phyloP scores from a whole-genome alignment of 2,113 vertebrate species.

The Phrynosoma platyrhinos region DNA sequence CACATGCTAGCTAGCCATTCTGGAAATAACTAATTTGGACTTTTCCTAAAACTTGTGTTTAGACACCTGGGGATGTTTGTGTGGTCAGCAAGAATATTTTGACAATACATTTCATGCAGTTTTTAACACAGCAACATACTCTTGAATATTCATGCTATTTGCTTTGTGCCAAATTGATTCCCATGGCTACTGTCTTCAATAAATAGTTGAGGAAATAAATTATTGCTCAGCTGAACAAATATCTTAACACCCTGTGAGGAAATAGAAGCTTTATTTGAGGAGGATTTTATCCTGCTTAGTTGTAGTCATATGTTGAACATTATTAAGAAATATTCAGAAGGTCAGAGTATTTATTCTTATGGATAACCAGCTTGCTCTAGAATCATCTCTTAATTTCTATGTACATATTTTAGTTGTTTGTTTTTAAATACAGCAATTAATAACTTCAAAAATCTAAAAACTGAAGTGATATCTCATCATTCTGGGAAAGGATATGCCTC shows the following conservation, averaged over 20 bases:
- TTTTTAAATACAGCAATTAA: conserved; percentile 64
- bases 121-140: conserved; percentile 46
- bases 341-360: conserved; percentile 64
- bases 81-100: conserved; percentile 10
- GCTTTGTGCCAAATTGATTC: conserved; percentile 41
- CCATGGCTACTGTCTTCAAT: conserved; percentile 53
- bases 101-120: conserved; percentile 43
- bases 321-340: conserved; percentile 73
- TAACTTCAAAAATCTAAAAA: conserved; percentile 58
- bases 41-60: neutral
- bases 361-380: conserved; percentile 67
- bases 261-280: conserved; percentile 61
- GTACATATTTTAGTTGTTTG: conserved; percentile 60
- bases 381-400: conserved; percentile 63
- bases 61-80: neutral
- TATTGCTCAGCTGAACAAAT: conserved; percentile 51
- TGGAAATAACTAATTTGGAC: neutral
- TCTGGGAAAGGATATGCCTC: conserved; percentile 54
- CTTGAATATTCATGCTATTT: conserved; percentile 54
- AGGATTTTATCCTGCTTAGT: conserved; percentile 61
- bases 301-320: conserved; percentile 63
- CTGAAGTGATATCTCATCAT: conserved; percentile 42
- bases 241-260: conserved; percentile 55
- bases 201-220: conserved; percentile 67
- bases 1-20: neutral